Percentiles rank a stretch among this genome's conserved stretches.
These are phyloP conservation scores for Nothura maculosa DNA, from an alignment of 2,797 vertebrate species.

Conservation along the genomic window DNA sequence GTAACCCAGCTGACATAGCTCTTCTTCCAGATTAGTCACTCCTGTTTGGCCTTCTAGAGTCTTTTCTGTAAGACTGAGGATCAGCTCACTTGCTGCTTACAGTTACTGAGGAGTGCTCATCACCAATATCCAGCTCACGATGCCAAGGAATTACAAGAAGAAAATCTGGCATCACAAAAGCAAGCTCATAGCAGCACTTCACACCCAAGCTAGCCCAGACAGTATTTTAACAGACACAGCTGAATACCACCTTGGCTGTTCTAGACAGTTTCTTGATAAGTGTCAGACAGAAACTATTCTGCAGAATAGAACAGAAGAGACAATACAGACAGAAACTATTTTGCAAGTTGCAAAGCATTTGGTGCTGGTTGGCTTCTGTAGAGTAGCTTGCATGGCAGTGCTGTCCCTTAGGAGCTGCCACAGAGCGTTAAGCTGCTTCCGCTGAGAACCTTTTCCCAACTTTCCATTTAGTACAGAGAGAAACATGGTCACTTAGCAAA, in stretches of 20 bases:
- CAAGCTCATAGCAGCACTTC: neutral
- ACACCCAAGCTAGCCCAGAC: rapidly evolving
- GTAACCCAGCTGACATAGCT: neutral
- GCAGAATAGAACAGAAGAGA: too few relatives aligned
- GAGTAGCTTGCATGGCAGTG: neutral
- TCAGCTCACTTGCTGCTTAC: neutral
- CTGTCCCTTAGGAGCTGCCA: neutral
- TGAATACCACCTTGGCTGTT: neutral
- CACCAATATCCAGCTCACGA: neutral
- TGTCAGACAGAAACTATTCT: too few relatives aligned
- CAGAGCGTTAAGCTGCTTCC: neutral
- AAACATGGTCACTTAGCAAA: neutral
- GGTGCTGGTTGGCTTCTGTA: neutral
- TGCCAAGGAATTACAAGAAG: rapidly evolving
- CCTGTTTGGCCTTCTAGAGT: neutral
- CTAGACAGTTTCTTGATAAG: neutral
- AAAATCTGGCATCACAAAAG: neutral
- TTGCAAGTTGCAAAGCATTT: neutral
- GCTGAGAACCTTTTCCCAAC: slow-evolving; percentile 20
- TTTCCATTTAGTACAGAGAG: slow-evolving; percentile 1
- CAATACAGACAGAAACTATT: neutral
- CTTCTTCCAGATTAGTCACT: neutral
- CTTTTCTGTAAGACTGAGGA: neutral
- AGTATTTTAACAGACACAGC: neutral
- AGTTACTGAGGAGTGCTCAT: neutral